Evolutionary conservation across 2,888 invertebrate genomes (phyloP), one percentile per base, ranked within the genome.

Genomic region (Meta bourneti): DNA sequence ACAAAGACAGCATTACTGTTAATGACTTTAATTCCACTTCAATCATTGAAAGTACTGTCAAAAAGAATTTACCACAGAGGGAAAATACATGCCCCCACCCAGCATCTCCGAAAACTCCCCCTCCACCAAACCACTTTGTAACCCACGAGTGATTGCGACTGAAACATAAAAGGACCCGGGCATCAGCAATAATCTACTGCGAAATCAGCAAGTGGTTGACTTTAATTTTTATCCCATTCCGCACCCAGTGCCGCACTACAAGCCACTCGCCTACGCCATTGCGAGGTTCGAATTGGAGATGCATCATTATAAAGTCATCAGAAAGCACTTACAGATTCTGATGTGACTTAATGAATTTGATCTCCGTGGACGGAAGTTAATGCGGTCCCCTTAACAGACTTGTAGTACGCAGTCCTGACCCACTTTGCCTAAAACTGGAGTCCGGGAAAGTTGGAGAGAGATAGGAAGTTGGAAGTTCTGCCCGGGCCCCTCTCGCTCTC

Each of bases 271-370:
- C 84, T 72, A 54, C 13, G 61, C 19, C 69, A 79, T 61, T 79
- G 79, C 49, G 49, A 34, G 69, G 78, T 70, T 34, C 85, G 70
- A 78, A 86, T 86, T 81, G 75, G 61, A 75, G 71, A 90, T 84
- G 89, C 74, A 78, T 90, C 89, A 84, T 90, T 90, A 90, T 90
- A 90, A 90, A 90, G 83, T 90, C 89, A 90, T 90, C 89, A 90
- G 89, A 90, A 90, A 90, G 89, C 89, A 90, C 89, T 84, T 90
- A 90, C 89, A 90, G 89, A 79, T 90, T 90, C 89, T 84, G 83
- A 90, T 84, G 89, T 71, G 74, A 84, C 89, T 84, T 90, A 90
- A 90, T 90, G 89, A 90, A 90, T 90, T 90, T 90, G 89, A 90
- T 90, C 84, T 84, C 54, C 75, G 69, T 52, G 82, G 82, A 69